Percentiles rank a stretch among this genome's conserved stretches.
These are phyloP conservation scores for Sitta carolinensis DNA, from an alignment of 2,797 vertebrate genomes.

Conservation along the genomic window DNA sequence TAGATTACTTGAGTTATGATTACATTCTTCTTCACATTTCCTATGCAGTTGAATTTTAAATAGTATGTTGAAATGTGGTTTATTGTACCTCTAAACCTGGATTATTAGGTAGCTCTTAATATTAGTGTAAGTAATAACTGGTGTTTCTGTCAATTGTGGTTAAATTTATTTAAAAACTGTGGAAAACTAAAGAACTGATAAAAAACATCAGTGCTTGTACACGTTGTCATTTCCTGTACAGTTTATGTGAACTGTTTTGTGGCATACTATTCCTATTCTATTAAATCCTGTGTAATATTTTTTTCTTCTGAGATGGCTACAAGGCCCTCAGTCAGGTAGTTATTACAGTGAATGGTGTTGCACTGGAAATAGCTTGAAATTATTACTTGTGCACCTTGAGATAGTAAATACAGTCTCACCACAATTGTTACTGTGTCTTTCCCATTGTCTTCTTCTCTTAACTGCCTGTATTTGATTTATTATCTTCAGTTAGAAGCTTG, in stretches of 20 bases:
- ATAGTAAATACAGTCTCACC: background rate
- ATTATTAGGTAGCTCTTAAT: background rate
- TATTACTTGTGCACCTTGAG: background rate
- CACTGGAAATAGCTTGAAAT: background rate
- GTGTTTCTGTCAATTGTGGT: background rate
- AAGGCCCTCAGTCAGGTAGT: background rate
- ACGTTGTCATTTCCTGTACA: background rate
- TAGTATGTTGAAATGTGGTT: background rate
- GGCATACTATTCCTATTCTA: background rate
- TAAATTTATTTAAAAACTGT: background rate
- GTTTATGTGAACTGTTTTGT: background rate
- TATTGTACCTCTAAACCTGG: background rate
- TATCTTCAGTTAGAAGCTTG: background rate
- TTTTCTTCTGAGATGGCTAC: background rate
- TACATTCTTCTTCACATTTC: background rate
- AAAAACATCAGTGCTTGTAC: background rate
- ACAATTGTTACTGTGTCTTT: background rate
- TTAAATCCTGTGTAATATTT: background rate
- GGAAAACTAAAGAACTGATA: background rate
- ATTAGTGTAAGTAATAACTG: background rate
- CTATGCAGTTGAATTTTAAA: background rate
- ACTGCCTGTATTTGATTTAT: background rate
- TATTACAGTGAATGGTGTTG: background rate
- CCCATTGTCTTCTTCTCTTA: background rate
- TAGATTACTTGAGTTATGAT: background rate